Percentiles rank a stretch among this genome's conserved stretches.
Evolutionary conservation across 1,140 invertebrate genomes (phyloP).

Genomic region (Sminthurides bifidus): DNA sequence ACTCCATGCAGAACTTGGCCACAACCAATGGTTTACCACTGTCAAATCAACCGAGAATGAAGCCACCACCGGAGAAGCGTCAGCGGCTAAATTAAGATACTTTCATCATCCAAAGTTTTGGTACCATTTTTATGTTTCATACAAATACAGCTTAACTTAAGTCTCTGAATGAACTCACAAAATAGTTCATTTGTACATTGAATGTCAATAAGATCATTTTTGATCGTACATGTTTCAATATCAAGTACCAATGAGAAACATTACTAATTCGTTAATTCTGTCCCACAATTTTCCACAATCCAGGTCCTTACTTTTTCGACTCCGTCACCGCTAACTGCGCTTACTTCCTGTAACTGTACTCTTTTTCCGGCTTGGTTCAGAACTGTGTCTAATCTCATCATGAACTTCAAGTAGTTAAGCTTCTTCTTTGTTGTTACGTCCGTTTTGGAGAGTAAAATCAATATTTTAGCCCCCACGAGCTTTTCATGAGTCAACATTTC

Average conservation of each 20-base stretch:
- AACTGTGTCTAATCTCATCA: constrained; percentile 50
- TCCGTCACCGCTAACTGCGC: constrained; percentile 56
- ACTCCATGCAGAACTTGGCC: no score
- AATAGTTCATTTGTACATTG: neutral
- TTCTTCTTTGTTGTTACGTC: constrained; percentile 68
- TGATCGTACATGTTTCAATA: no score
- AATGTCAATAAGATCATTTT: no score
- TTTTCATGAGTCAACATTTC: constrained; percentile 33
- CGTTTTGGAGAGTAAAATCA: constrained; percentile 65
- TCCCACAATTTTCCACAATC: constrained; percentile 32
- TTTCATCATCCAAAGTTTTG: no score
- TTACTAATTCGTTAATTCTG: no score
- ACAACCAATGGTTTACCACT: neutral
- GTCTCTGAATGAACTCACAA: no score
- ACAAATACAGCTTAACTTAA: no score
- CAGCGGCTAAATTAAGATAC: constrained; percentile 41
- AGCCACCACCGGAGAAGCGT: constrained; percentile 79
- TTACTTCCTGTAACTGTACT: constrained; percentile 49
- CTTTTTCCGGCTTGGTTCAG: constrained; percentile 45
- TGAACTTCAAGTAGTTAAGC: constrained; percentile 64
- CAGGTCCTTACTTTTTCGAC: constrained; percentile 52
- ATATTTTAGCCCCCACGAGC: constrained; percentile 37
- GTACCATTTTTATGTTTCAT: no score
- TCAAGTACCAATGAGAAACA: no score
- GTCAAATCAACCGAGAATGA: constrained; percentile 41